Percentiles rank a stretch among this genome's conserved stretches.
These are phyloP conservation scores for Yponomeuta malinellus DNA, from an alignment of 2,888 invertebrate genomes.

Conservation along the genomic window DNA sequence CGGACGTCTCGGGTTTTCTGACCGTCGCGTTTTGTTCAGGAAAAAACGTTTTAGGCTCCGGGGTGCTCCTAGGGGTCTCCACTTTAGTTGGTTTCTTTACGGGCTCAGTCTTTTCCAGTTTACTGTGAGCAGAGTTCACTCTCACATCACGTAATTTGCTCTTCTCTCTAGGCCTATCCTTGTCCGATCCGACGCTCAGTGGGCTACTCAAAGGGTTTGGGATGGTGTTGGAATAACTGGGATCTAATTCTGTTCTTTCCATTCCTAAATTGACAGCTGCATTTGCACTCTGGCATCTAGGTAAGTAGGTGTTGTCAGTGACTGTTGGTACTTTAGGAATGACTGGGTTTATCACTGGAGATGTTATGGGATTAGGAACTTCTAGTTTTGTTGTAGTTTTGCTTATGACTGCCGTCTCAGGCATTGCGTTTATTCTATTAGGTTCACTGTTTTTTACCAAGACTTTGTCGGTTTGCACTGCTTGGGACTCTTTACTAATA, in stretches of 20 bases:
- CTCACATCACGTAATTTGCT: constrained; percentile 66
- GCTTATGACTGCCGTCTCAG: constrained; percentile 54
- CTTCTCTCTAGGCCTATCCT: constrained; percentile 62
- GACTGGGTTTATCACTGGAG: constrained; percentile 65
- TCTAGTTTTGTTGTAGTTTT: constrained; percentile 61
- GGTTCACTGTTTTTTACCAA: constrained; percentile 49
- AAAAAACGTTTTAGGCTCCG: constrained; percentile 68
- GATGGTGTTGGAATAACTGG: constrained; percentile 43
- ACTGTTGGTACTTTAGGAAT: constrained; percentile 65
- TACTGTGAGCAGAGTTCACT: constrained; percentile 68
- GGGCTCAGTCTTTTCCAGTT: constrained; percentile 57
- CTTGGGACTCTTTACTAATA: constrained; percentile 58
- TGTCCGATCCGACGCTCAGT: constrained; percentile 42
- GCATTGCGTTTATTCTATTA: constrained; percentile 42
- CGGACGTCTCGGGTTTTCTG: constrained; percentile 62
- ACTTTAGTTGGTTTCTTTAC: constrained; percentile 51
- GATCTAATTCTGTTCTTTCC: constrained; percentile 55
- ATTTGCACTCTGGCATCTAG: constrained; percentile 66
- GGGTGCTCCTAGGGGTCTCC: constrained; percentile 58
- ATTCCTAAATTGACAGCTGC: constrained; percentile 49
- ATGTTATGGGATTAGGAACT: constrained; percentile 68
- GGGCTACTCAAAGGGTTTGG: constrained; percentile 51
- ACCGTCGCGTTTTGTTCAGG: constrained; percentile 51
- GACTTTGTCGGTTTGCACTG: constrained; percentile 59
- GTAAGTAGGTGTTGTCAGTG: constrained; percentile 60